A percentile compares a stretch with the other conserved stretches of the same genome.
Conservation (phyloP, 2,113 vertebrate species). For the Murina feae region DNA sequence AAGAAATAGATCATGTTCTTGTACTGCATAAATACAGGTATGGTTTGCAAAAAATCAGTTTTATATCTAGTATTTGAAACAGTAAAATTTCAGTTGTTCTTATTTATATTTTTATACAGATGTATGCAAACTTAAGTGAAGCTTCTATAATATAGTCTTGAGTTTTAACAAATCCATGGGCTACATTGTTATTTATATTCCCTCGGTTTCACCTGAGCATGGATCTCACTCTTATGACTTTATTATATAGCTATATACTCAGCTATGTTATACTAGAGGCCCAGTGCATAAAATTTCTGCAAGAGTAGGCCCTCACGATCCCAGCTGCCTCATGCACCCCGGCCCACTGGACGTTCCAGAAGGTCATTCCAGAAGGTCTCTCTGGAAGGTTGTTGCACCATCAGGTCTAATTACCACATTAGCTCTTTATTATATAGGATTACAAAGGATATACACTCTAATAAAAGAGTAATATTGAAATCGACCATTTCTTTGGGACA, state of each 20-base stretch:
- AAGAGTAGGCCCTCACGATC: too few species aligned
- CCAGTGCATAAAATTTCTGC: too few species aligned
- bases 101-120: conserved; percentile 12
- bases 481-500: too few species aligned
- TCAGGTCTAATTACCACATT: too few species aligned
- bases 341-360: too few species aligned
- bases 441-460: too few species aligned
- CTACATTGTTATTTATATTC: not conserved
- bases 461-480: too few species aligned
- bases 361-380: too few species aligned
- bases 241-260: not conserved
- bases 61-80: not conserved
- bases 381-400: too few species aligned
- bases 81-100: not conserved
- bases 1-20: not conserved
- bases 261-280: not conserved
- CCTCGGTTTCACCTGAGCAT: not conserved
- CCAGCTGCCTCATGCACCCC: too few species aligned
- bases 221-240: not conserved
- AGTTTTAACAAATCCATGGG: not conserved
- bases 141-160: not conserved
- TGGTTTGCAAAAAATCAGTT: not conserved
- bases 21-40: not conserved
- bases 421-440: too few species aligned
- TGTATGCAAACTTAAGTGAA: not conserved